Percentiles rank a stretch among this genome's conserved stretches.
phyloP scores from a whole-genome alignment of 2,888 invertebrate genomes.

The Nyleta sp. region DNA sequence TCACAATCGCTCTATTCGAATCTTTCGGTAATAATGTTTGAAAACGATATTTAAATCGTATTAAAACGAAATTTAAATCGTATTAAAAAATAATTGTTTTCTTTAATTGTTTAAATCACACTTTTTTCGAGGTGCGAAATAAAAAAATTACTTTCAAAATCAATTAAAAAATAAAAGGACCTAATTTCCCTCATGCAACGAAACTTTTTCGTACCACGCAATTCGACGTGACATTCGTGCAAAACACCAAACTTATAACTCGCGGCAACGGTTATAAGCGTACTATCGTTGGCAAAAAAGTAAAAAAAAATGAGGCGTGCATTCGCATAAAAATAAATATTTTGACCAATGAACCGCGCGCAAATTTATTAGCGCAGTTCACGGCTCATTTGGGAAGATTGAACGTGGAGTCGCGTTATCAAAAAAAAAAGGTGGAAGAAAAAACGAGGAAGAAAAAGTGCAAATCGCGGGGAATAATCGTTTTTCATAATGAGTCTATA shows the following conservation, averaged over 20 bases:
- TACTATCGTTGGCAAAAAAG: background rate
- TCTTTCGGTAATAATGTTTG: too few relatives aligned
- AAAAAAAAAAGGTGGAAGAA: too few relatives aligned
- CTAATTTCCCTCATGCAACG: background rate
- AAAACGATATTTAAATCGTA: too few relatives aligned
- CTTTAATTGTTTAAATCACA: too few relatives aligned
- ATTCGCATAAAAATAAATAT: conserved; percentile 2
- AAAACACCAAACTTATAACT: background rate
- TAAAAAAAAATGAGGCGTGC: background rate
- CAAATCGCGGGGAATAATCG: too few relatives aligned
- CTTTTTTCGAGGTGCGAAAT: too few relatives aligned
- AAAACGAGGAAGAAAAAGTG: too few relatives aligned
- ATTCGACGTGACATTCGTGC: conserved; percentile 1
- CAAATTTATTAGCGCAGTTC: background rate
- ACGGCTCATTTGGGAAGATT: background rate
- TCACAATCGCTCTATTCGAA: too few relatives aligned
- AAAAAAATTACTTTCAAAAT: too few relatives aligned
- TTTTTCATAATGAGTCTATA: conserved; percentile 9
- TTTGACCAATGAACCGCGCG: conserved; percentile 4
- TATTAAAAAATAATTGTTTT: too few relatives aligned
- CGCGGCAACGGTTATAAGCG: background rate
- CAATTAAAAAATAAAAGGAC: too few relatives aligned
- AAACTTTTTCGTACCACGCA: conserved; percentile 3
- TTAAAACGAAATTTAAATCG: too few relatives aligned
- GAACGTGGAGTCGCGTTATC: background rate